These are phyloP conservation scores for Artemia sinica DNA, from an alignment of 2,888 invertebrate species.

Conservation along the genomic window DNA sequence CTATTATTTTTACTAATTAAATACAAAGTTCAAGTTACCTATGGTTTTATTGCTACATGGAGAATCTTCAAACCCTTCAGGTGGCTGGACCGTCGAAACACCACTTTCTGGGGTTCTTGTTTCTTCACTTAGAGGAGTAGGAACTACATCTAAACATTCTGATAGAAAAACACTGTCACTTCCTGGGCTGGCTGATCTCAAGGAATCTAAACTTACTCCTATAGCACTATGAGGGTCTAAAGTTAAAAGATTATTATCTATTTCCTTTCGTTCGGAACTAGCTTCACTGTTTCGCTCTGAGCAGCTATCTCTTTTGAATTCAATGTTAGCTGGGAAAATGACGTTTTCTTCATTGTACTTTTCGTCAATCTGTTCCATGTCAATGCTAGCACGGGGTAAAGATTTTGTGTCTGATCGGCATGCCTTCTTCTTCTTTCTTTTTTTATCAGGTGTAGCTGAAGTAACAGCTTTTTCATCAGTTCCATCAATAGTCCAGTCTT, in stretches of 20 bases:
- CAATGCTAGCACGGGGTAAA: constrained; percentile 9
- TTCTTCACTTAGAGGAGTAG: constrained; percentile 10
- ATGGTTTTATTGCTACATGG: constrained; percentile 36
- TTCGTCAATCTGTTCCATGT: neutral
- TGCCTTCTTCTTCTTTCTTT: constrained; percentile 23
- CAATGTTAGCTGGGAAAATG: neutral
- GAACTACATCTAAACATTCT: constrained; percentile 24
- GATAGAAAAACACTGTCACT: constrained; percentile 80
- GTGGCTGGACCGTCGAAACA: constrained; percentile 52
- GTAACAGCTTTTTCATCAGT: constrained; percentile 28
- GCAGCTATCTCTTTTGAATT: constrained; percentile 11
- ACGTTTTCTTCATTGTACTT: neutral
- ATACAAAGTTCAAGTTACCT: neutral
- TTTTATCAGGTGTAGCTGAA: constrained; percentile 23
- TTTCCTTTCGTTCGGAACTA: constrained; percentile 17
- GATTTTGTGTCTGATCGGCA: neutral
- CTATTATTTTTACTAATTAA: neutral
- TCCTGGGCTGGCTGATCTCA: constrained; percentile 73
- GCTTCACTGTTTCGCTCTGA: neutral
- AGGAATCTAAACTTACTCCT: constrained; percentile 68
- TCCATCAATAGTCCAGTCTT: constrained; percentile 29
- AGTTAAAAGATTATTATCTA: constrained; percentile 1
- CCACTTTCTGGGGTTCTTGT: neutral
- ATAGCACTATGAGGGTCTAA: neutral
- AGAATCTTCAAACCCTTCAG: constrained; percentile 72